phyloP scores from a whole-genome alignment of 2,888 invertebrate genomes.

The Acleris laterana region DNA sequence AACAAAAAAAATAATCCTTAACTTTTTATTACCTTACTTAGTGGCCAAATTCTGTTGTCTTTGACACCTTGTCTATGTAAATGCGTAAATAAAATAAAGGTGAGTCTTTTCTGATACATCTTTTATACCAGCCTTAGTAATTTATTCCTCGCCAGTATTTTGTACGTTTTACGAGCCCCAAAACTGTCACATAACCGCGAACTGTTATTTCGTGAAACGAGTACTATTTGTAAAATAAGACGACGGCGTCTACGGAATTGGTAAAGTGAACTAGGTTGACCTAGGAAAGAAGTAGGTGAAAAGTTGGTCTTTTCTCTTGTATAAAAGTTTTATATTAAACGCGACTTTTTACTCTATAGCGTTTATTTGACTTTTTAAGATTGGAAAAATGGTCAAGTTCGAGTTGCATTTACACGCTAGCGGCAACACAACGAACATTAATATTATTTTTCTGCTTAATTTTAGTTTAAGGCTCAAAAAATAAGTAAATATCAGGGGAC shows the following conservation, averaged over 20 bases:
- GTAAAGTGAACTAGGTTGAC: constrained; percentile 20
- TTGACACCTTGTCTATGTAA: too few species aligned
- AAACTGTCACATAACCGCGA: constrained; percentile 16
- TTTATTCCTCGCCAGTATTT: constrained; percentile 6
- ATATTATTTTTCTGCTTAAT: too few species aligned
- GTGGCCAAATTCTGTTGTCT: too few species aligned
- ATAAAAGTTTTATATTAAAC: constrained; percentile 16
- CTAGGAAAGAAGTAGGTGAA: constrained; percentile 14
- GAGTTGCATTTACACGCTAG: too few species aligned
- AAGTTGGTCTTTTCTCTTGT: constrained; percentile 19
- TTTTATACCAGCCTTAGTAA: neutral
- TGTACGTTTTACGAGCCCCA: constrained; percentile 3
- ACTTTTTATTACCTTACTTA: too few species aligned
- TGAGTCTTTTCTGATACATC: neutral
- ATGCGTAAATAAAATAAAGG: neutral
- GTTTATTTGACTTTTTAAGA: neutral
- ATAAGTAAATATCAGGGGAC: too few species aligned
- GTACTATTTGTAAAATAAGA: constrained; percentile 15
- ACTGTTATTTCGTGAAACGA: constrained; percentile 29
- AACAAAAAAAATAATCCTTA: too few species aligned
- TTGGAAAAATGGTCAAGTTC: neutral
- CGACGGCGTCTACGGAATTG: constrained; percentile 18
- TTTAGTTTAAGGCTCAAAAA: too few species aligned
- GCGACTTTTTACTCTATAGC: constrained; percentile 1
- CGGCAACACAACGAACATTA: too few species aligned